Conservation (phyloP, 2,888 invertebrate genomes). For the Mesodorylaimus sp. region DNA sequence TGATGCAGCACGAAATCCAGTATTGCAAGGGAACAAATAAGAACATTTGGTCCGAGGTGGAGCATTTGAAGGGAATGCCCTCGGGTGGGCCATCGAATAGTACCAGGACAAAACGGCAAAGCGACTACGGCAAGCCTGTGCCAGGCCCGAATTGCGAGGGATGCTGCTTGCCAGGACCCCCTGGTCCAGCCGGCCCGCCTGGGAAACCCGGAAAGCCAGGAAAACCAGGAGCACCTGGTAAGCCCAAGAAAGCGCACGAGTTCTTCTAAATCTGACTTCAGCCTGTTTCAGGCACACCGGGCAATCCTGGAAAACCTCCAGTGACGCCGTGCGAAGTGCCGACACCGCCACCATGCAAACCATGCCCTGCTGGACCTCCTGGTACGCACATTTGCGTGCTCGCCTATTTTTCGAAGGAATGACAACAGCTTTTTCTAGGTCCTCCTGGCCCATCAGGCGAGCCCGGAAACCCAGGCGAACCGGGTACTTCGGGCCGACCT, state of each 20-base stretch:
- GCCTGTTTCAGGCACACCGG: too few relatives aligned
- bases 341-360: conserved; percentile 2
- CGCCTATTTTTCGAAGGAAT: too few relatives aligned
- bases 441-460: conserved; percentile 1
- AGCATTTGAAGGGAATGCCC: conserved; percentile 19
- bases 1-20: conserved; percentile 28
- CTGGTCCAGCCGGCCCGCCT: neutral
- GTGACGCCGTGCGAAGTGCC: conserved; percentile 1
- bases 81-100: conserved; percentile 22
- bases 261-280: too few relatives aligned
- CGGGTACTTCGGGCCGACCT: neutral
- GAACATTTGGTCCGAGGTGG: conserved; percentile 27
- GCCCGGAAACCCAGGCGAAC: neutral
- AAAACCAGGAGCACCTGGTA: conserved; percentile 13
- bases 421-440: too few relatives aligned
- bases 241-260: too few relatives aligned
- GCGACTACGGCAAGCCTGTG: conserved; percentile 14
- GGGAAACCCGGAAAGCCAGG: conserved; percentile 1
- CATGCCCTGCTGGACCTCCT: conserved; percentile 1
- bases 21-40: conserved; percentile 31
- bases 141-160: neutral
- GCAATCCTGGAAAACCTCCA: conserved; percentile 4
- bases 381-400: too few relatives aligned
- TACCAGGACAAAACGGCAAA: conserved; percentile 24
- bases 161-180: neutral